Base-by-base conservation (phyloP, 1,140 invertebrate genomes). In the Artemia franciscana region DNA sequence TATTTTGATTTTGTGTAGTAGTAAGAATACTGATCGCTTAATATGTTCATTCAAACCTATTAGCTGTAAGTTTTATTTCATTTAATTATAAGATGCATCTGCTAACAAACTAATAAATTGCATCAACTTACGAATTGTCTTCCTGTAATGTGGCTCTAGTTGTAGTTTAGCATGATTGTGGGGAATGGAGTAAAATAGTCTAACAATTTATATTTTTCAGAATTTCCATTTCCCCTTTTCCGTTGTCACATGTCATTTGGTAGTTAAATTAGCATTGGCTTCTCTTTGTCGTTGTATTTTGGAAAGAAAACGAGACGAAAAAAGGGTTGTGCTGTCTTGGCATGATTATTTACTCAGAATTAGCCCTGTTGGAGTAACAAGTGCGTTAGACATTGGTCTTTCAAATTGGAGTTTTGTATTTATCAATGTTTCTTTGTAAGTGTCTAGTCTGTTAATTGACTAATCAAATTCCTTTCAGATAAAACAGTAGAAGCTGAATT, bases 321-420 rank as follows among this genome's bases (percentile, higher is more conserved):
- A 80, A 26, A 75, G 82, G 59, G 73, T 85, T 15, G 69, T 78
- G 27, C 69, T 91, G 25, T 75, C 80, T 62, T 89, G 85, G 77
- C 79, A 80, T 57, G 78, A 72, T 51, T 80, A 81, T 69, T 62
- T 82, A 26, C 71, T 74, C 61, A 77, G 78, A 67, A 75, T 93
- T 60, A 82, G 79, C 0, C 82, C 84, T 15, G 82, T 86, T 57
- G 91, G 91, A 15, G 75, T 93, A 61, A 88, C 88, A 61, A 93
- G 91, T 74, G 91, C 91, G 9, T 78, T 98, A 57, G 94, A 98
- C 72, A 91, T 98, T 70, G 91, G 91, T 21, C 84, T 98, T 70
- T 97, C 93, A 5, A 95, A 96, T 73, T 97, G 92, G 92, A 90
- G 87, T 25, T 78, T 96, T 67, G 87, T 90, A 70, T 80, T 92